Percentiles rank a stretch among this genome's conserved stretches.
phyloP scores from a whole-genome alignment of 2,113 vertebrate genomes.

The Carassius gibelio region DNA sequence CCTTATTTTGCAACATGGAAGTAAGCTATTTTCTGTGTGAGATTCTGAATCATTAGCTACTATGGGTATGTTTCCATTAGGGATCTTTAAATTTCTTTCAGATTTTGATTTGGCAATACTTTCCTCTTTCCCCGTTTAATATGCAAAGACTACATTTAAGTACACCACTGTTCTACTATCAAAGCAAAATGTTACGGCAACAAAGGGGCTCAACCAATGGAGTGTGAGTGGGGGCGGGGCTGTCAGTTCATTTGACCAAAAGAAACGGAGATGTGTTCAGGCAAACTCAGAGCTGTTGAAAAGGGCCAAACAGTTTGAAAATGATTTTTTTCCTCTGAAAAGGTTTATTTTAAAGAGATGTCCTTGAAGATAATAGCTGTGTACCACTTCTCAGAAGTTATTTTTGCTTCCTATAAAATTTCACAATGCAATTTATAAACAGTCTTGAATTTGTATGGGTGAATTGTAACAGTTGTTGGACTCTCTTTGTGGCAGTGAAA shows the following conservation, averaged over 20 bases:
- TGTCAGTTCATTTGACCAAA: background rate
- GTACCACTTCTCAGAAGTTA: background rate
- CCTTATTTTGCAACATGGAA: background rate
- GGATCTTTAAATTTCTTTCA: background rate
- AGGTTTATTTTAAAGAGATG: background rate
- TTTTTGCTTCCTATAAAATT: background rate
- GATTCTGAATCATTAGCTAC: no score
- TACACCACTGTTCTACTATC: no score
- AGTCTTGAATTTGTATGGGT: background rate
- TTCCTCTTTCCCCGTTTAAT: no score
- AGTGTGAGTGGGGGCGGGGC: background rate
- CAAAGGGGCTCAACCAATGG: background rate
- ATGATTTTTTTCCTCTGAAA: background rate
- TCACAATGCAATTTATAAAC: background rate
- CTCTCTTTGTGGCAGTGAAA: slow-evolving; percentile 67
- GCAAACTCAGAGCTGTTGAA: background rate
- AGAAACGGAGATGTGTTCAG: background rate
- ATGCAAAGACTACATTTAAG: no score
- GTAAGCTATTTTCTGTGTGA: background rate
- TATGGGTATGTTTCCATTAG: background rate
- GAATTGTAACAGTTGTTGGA: background rate
- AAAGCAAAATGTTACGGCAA: background rate
- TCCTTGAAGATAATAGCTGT: background rate
- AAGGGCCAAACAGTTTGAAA: background rate
- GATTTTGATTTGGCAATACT: no score